Evolutionary conservation across 2,888 invertebrate genomes (phyloP).

Genomic region (Cosmopolites sordidus): DNA sequence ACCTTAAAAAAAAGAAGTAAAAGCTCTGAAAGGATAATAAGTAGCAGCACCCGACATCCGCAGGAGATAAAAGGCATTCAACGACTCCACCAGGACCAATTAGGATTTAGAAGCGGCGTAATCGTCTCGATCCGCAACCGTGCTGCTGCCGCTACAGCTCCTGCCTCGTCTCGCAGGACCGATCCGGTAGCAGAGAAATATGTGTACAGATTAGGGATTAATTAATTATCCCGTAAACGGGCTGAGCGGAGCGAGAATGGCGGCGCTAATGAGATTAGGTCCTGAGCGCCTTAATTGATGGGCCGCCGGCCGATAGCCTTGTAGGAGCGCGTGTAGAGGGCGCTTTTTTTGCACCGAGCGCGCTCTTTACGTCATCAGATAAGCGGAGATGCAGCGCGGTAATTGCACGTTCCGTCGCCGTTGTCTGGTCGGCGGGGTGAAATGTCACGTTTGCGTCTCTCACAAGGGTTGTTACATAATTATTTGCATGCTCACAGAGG

Average conservation of each 20-base stretch:
- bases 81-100: no score
- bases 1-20: no score
- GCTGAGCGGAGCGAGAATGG: conserved; percentile 46
- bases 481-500: no score
- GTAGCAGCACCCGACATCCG: no score
- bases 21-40: no score
- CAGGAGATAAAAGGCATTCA: no score
- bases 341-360: conserved; percentile 32
- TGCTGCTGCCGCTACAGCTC: neutral
- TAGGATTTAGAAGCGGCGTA: no score
- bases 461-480: no score
- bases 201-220: conserved; percentile 47
- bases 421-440: neutral
- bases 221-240: conserved; percentile 42
- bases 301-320: conserved; percentile 44
- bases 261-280: conserved; percentile 49
- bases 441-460: no score
- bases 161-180: neutral
- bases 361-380: conserved; percentile 42
- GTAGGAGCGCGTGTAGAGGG: conserved; percentile 40
- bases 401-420: neutral
- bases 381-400: conserved; percentile 17
- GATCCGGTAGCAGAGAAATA: conserved; percentile 30
- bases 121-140: no score
- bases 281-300: conserved; percentile 46